phyloP scores from a whole-genome alignment of 2,888 invertebrate genomes.

The Drepana falcataria region DNA sequence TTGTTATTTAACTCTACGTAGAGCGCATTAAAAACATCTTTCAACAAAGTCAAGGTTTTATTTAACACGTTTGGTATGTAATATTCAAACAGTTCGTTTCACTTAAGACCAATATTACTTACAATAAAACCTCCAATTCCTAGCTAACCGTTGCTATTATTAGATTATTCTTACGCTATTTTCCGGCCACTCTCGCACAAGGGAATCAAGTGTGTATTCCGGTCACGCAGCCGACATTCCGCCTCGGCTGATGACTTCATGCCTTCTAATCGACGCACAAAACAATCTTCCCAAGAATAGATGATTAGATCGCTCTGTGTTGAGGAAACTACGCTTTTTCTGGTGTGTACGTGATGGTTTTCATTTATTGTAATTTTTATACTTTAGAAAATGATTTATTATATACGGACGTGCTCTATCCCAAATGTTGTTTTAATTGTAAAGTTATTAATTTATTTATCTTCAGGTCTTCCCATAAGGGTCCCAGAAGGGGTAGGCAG shows the following conservation, averaged over 20 bases:
- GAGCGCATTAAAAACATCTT: no score
- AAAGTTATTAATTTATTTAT: no score
- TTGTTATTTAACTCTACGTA: no score
- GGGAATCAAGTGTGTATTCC: slow-evolving; percentile 14
- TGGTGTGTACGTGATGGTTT: not conserved
- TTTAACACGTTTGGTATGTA: not conserved
- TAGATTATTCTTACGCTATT: slow-evolving; percentile 1
- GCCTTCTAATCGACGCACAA: slow-evolving; percentile 36
- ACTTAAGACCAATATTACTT: not conserved
- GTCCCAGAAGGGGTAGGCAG: no score
- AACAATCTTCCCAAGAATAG: slow-evolving; percentile 23
- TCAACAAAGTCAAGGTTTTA: no score
- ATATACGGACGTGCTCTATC: no score
- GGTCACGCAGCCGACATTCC: slow-evolving; percentile 43
- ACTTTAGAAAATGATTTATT: no score
- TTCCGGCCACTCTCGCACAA: slow-evolving; percentile 1
- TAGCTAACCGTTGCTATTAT: slow-evolving; percentile 6
- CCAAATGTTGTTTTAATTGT: no score
- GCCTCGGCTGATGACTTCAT: slow-evolving; percentile 42
- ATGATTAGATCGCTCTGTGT: slow-evolving; percentile 11
- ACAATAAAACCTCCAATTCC: not conserved
- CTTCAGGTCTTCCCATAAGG: no score
- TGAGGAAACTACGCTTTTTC: not conserved
- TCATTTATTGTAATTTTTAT: not conserved
- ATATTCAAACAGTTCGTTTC: not conserved